Conservation (phyloP, 2,113 vertebrate species). For the Macquaria ambigua region DNA sequence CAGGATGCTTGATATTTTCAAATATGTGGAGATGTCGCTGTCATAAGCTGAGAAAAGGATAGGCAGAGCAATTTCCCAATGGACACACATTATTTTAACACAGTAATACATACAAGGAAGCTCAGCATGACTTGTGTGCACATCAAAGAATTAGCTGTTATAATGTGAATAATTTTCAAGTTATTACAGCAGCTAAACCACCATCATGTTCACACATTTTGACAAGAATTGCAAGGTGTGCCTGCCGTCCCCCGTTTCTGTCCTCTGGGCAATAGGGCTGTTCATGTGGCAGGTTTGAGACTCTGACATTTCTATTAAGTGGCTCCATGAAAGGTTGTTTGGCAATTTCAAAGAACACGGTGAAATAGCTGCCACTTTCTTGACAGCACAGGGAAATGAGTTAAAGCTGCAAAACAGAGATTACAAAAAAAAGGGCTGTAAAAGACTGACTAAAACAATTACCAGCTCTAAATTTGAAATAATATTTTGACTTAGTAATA, state of each 20-base stretch:
- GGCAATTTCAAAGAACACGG: slow-evolving; percentile 66
- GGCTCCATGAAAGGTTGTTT: slow-evolving; percentile 64
- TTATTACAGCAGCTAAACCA: slow-evolving; percentile 26
- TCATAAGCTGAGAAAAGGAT: slow-evolving; percentile 11
- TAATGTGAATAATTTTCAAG: slow-evolving; percentile 19
- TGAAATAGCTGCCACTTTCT: slow-evolving; percentile 43
- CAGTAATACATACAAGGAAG: slow-evolving; percentile 6
- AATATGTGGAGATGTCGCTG: not conserved
- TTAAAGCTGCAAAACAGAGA: slow-evolving; percentile 28
- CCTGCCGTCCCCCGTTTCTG: slow-evolving; percentile 4
- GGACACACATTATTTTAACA: slow-evolving; percentile 8
- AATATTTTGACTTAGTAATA: slow-evolving; percentile 7
- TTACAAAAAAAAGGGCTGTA: slow-evolving; percentile 13
- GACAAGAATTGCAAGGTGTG: slow-evolving; percentile 39
- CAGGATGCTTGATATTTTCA: slow-evolving; percentile 22
- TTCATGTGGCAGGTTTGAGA: slow-evolving; percentile 53
- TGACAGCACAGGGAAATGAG: slow-evolving; percentile 59
- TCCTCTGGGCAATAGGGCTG: slow-evolving; percentile 44
- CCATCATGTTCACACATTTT: slow-evolving; percentile 55
- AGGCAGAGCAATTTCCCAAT: not conserved
- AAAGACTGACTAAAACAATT: slow-evolving; percentile 33
- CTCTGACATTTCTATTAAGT: slow-evolving; percentile 79
- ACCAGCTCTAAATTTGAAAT: slow-evolving; percentile 7
- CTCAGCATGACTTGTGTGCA: slow-evolving; percentile 14
- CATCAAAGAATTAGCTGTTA: slow-evolving; percentile 13